A percentile compares a stretch with the other conserved stretches of the same genome.
Conservation (phyloP, 2,113 vertebrate species). For the Cygnus buccinator region DNA sequence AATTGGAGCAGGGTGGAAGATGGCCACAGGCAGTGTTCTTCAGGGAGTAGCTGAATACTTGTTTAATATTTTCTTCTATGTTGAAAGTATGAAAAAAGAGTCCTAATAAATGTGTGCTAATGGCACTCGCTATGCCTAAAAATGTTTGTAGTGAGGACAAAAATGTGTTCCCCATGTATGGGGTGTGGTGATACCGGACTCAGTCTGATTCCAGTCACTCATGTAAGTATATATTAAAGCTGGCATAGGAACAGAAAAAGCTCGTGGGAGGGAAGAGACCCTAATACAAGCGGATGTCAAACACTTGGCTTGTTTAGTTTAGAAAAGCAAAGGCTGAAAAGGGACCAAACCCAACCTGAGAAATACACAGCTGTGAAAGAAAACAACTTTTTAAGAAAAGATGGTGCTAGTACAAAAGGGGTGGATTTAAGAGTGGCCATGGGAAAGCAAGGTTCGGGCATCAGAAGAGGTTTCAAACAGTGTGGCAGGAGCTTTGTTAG, state of each 20-base stretch:
- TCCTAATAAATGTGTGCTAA: fast-evolving
- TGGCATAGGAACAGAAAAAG: background rate
- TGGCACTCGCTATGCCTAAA: background rate
- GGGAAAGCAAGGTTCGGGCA: background rate
- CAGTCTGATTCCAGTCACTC: fast-evolving
- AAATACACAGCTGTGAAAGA: background rate
- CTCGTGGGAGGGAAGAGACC: fast-evolving
- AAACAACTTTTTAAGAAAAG: background rate
- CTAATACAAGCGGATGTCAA: fast-evolving
- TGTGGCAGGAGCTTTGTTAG: background rate
- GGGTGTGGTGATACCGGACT: background rate
- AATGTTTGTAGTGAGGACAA: fast-evolving
- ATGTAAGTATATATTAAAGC: fast-evolving
- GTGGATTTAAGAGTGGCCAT: background rate
- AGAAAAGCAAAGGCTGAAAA: background rate
- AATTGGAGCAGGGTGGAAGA: background rate
- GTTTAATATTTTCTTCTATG: background rate
- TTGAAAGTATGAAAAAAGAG: background rate
- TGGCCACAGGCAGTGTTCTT: background rate
- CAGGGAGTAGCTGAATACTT: background rate
- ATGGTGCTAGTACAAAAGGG: too few relatives aligned
- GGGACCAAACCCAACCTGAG: background rate
- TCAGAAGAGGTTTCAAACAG: background rate
- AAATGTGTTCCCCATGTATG: fast-evolving
- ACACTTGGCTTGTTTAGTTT: background rate